A percentile compares a stretch with the other conserved stretches of the same genome.
phyloP scores from a whole-genome alignment of 2,113 vertebrate species.

The Clarias macrocephalus region DNA sequence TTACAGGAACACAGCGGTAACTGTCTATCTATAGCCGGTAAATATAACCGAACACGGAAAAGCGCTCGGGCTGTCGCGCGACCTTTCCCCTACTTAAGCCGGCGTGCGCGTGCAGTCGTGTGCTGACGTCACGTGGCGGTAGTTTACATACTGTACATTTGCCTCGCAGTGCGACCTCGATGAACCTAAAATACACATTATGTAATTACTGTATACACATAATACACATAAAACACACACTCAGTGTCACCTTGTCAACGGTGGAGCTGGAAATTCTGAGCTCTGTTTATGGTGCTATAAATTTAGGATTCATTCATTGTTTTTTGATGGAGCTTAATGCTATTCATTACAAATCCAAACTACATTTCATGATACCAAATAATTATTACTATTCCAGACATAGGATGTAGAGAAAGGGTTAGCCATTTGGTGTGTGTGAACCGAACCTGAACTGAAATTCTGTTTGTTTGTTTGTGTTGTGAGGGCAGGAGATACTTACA shows the following conservation, averaged over 20 bases:
- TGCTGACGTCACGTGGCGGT: not conserved
- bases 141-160: not conserved
- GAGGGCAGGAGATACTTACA: too few species aligned
- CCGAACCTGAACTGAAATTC: too few species aligned
- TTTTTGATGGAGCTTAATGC: not conserved
- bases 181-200: not conserved
- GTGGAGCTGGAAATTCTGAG: not conserved
- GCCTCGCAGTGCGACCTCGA: too few species aligned
- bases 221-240: not conserved
- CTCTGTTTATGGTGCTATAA: not conserved
- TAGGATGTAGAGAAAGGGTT: too few species aligned
- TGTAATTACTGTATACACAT: not conserved
- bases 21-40: not conserved
- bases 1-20: not conserved
- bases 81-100: constrained; percentile 53
- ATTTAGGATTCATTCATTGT: not conserved
- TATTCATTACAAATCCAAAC: not conserved
- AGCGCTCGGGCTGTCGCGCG: not conserved
- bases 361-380: not conserved
- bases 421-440: too few species aligned
- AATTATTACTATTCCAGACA: too few species aligned
- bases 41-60: not conserved
- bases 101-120: not conserved
- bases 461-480: too few species aligned
- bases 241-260: not conserved